phyloP scores from a whole-genome alignment of 2,113 vertebrate genomes.

The Pogonocichla stellata region DNA sequence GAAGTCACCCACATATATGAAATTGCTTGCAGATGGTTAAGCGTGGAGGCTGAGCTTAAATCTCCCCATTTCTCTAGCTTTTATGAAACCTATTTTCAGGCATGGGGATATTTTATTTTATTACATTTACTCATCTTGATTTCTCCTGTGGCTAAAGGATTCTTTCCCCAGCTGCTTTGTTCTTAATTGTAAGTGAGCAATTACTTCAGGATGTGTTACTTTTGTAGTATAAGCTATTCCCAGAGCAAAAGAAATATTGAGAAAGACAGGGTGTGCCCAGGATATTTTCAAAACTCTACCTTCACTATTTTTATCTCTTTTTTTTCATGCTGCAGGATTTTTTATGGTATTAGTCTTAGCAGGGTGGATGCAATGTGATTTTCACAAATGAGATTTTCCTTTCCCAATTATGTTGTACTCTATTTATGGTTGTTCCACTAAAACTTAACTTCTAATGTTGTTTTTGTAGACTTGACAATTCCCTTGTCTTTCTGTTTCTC shows the following conservation, averaged over 20 bases:
- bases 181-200: constrained; percentile 54
- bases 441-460: constrained; percentile 47
- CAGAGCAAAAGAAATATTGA: neutral
- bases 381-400: constrained; percentile 11
- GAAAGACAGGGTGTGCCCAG: neutral
- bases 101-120: constrained; percentile 39
- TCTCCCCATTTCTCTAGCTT: constrained; percentile 4
- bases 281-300: neutral
- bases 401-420: constrained; percentile 36
- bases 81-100: constrained; percentile 28
- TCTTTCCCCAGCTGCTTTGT: constrained; percentile 22
- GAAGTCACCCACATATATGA: constrained; percentile 19
- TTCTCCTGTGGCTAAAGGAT: constrained; percentile 45
- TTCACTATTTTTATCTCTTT: neutral
- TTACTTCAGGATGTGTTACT: constrained; percentile 59
- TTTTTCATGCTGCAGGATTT: neutral
- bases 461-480: constrained; percentile 46
- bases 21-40: constrained; percentile 51
- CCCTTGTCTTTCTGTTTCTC: constrained; percentile 28
- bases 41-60: neutral
- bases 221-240: neutral
- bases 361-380: neutral
- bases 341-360: neutral
- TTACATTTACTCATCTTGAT: constrained; percentile 51
- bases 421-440: constrained; percentile 45